Evolutionary conservation across 2,113 vertebrate genomes (phyloP).

Genomic region (Lynx canadensis): DNA sequence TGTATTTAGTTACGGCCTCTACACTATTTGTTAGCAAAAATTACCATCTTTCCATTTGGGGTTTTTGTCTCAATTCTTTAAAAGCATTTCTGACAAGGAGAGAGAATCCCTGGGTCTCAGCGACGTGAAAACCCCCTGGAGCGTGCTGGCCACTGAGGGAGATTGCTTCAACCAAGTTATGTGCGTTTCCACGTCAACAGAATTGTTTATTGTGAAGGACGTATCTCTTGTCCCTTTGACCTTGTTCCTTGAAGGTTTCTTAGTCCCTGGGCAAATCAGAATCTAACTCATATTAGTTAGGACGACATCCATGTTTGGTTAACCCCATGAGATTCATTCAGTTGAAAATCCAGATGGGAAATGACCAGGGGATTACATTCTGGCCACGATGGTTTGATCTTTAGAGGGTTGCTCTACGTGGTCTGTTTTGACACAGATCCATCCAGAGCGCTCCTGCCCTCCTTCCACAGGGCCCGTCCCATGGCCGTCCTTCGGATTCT

Average conservation of each 20-base stretch:
- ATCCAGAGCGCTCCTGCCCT: background rate
- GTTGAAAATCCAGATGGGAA: slow-evolving; percentile 51
- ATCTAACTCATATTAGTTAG: slow-evolving; percentile 23
- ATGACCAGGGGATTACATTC: slow-evolving; percentile 34
- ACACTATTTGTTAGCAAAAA: slow-evolving; percentile 82
- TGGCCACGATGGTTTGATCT: background rate
- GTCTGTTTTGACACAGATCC: background rate
- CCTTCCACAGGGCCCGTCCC: background rate
- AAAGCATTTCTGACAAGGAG: slow-evolving; percentile 71
- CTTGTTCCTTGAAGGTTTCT: slow-evolving; percentile 42
- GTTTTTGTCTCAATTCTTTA: slow-evolving; percentile 72
- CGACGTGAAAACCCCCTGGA: background rate
- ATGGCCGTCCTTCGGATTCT: background rate
- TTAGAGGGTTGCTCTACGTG: background rate
- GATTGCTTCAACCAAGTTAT: background rate
- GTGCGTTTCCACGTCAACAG: background rate
- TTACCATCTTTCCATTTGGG: slow-evolving; percentile 72
- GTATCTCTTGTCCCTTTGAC: slow-evolving; percentile 17
- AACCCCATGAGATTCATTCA: slow-evolving; percentile 45
- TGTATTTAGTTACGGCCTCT: slow-evolving; percentile 82
- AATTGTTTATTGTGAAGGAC: background rate
- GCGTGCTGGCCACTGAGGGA: background rate
- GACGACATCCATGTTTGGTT: slow-evolving; percentile 44
- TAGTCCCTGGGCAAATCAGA: slow-evolving; percentile 20
- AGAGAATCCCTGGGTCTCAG: background rate